These are phyloP conservation scores for Myoxocephalus aenaeus DNA, from an alignment of 2,797 vertebrate genomes.

Conservation along the genomic window DNA sequence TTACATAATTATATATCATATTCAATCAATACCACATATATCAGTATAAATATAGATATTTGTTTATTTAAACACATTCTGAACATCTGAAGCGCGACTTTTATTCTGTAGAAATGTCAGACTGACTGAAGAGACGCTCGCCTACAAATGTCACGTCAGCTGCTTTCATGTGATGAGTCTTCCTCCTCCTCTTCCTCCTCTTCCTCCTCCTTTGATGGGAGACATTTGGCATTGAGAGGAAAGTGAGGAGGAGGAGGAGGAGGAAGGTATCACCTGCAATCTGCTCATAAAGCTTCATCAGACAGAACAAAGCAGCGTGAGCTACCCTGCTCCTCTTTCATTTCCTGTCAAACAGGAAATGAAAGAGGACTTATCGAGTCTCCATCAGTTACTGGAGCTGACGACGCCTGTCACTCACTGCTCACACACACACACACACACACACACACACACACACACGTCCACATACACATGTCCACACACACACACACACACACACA, in stretches of 20 bases:
- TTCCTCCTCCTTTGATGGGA: conserved; percentile 35
- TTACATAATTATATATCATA: too few relatives aligned
- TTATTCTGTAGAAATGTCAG: conserved; percentile 57
- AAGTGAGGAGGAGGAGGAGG: not conserved
- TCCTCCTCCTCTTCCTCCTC: not conserved
- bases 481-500: too few relatives aligned
- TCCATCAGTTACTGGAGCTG: conserved; percentile 21
- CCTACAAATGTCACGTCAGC: conserved; percentile 63
- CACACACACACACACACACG: too few relatives aligned
- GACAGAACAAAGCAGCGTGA: conserved; percentile 71
- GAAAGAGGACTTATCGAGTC: conserved; percentile 66
- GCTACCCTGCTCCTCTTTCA: conserved; percentile 85
- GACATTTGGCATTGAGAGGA: conserved; percentile 51
- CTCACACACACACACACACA: too few relatives aligned
- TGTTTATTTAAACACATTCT: not conserved
- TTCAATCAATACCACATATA: too few relatives aligned
- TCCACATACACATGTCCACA: too few relatives aligned
- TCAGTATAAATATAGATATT: not conserved
- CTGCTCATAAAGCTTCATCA: conserved; percentile 68
- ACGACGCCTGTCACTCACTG: conserved; percentile 18
- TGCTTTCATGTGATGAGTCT: conserved; percentile 57
- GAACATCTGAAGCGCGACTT: not conserved
- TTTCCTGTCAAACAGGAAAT: conserved; percentile 97
- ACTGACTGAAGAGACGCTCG: not conserved
- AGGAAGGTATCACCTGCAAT: conserved; percentile 75